phyloP scores from a whole-genome alignment of 2,888 invertebrate species.

The Noctua janthe region DNA sequence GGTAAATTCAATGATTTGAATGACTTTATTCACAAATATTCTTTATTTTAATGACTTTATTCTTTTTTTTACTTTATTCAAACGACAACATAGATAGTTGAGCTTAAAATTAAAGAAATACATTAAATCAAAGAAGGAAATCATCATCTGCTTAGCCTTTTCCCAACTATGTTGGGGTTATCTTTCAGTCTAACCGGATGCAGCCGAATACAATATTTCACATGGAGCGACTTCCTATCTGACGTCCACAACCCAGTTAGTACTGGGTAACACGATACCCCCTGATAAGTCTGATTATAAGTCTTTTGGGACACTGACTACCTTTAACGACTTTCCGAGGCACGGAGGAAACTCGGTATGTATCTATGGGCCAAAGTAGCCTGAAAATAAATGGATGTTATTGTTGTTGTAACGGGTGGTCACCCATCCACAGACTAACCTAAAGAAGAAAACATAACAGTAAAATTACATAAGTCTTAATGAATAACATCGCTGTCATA shows the following conservation, averaged over 20 bases:
- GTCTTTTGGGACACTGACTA: neutral
- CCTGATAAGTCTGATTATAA: neutral
- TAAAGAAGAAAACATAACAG: neutral
- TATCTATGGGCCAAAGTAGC: too few species aligned
- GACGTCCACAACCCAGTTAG: neutral
- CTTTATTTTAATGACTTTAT: too few species aligned
- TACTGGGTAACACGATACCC: neutral
- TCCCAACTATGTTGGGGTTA: neutral
- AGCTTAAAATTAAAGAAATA: neutral
- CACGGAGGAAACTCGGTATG: neutral
- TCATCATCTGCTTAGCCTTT: neutral
- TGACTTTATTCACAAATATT: neutral
- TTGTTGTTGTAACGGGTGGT: too few species aligned
- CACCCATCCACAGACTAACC: neutral
- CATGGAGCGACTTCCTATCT: neutral
- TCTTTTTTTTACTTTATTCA: too few species aligned
- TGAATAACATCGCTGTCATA: conserved; percentile 21
- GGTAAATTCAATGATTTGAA: neutral
- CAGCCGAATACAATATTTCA: neutral
- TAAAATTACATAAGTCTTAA: conserved; percentile 8
- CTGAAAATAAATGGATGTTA: too few species aligned
- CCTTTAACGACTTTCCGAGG: neutral
- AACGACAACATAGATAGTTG: neutral
- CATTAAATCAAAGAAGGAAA: neutral
- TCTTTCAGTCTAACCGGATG: neutral